Conservation (phyloP, 2,888 invertebrate species). For the Tubulanus polymorphus region DNA sequence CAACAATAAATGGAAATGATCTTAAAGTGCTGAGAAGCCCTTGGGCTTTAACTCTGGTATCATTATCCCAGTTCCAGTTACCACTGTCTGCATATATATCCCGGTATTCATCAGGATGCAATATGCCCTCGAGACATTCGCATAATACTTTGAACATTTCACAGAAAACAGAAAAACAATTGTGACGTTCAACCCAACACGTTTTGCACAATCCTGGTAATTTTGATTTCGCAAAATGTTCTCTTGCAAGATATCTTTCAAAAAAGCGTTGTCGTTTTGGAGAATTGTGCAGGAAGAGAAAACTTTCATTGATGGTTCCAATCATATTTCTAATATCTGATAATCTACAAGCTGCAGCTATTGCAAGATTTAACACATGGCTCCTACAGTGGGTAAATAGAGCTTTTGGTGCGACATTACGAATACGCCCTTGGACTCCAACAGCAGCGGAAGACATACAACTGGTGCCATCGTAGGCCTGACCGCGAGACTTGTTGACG, state of each 20-base stretch:
- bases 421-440: slow-evolving; percentile 18
- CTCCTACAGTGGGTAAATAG: slow-evolving; percentile 20
- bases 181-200: slow-evolving; percentile 9
- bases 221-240: not conserved
- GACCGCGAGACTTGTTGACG: slow-evolving; percentile 12
- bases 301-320: slow-evolving; percentile 11
- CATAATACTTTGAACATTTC: not conserved
- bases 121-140: not conserved
- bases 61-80: not conserved
- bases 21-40: not conserved
- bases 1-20: not conserved
- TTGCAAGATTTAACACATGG: slow-evolving; percentile 17
- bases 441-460: slow-evolving; percentile 13
- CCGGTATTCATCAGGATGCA: not conserved
- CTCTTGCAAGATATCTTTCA: slow-evolving; percentile 5
- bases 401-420: slow-evolving; percentile 9
- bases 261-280: slow-evolving; percentile 11
- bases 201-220: slow-evolving; percentile 11
- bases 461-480: slow-evolving; percentile 18
- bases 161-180: not conserved
- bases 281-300: slow-evolving; percentile 11
- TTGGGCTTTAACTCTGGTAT: not conserved
- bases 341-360: slow-evolving; percentile 16
- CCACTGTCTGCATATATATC: not conserved
- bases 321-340: slow-evolving; percentile 15